These are phyloP conservation scores for Porites lobata DNA, from an alignment of 92 coral and sea anemone genomes.

Conservation along the genomic window DNA sequence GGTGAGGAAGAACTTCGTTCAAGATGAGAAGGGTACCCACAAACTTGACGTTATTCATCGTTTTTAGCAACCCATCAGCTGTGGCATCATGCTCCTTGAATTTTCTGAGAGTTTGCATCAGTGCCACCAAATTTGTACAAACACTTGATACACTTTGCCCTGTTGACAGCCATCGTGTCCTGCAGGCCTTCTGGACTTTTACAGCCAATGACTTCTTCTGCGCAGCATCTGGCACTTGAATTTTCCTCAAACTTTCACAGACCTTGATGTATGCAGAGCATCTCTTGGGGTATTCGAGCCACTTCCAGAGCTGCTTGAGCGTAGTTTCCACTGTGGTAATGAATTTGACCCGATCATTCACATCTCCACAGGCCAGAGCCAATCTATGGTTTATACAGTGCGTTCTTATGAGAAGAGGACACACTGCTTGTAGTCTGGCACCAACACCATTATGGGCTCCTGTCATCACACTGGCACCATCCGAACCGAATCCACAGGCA, in stretches of 20 bases:
- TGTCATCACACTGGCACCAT: conserved; percentile 38
- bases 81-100: no score
- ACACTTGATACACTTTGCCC: conserved; percentile 20
- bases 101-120: not conserved
- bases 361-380: conserved; percentile 25
- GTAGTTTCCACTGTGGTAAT: conserved; percentile 20
- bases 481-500: not conserved
- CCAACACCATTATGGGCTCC: conserved; percentile 1
- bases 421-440: conserved; percentile 20
- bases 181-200: conserved; percentile 19
- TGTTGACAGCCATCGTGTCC: conserved; percentile 28
- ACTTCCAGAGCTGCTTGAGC: no score
- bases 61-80: no score
- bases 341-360: conserved; percentile 14
- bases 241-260: no score
- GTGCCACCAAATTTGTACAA: not conserved
- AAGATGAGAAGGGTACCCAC: no score
- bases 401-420: not conserved
- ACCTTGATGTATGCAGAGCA: no score
- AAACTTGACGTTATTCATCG: no score
- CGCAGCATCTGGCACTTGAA: not conserved
- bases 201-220: conserved; percentile 12
- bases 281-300: no score
- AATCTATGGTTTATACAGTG: conserved; percentile 43
- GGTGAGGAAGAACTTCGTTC: no score